Evolutionary conservation across 2,113 vertebrate species (phyloP).

Genomic region (Oriolus oriolus): DNA sequence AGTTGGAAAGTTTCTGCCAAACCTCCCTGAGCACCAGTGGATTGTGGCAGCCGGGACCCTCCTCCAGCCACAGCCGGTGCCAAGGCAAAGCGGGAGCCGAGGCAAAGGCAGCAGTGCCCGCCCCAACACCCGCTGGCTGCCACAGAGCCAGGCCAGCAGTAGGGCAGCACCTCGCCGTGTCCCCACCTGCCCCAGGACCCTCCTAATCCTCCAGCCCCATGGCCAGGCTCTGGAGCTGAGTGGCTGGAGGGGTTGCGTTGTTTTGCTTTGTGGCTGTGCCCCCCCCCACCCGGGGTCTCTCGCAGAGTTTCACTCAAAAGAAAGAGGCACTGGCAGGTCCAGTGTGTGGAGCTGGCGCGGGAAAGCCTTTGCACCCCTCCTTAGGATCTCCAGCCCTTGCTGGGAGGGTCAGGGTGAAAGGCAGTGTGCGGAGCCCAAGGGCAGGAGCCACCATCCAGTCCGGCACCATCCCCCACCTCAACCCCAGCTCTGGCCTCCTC

Average conservation of each 20-base stretch:
- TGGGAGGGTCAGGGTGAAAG: not conserved
- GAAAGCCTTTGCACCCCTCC: not conserved
- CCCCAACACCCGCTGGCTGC: not conserved
- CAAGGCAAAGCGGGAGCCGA: not conserved
- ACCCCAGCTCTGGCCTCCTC: fast-evolving
- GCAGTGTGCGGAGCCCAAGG: not conserved
- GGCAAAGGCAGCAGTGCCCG: not conserved
- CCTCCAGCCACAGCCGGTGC: not conserved
- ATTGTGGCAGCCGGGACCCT: not conserved
- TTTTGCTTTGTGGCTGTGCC: not conserved
- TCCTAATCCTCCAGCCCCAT: not conserved
- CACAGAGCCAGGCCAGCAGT: not conserved
- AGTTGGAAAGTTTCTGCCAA: not conserved
- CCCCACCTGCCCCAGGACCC: not conserved
- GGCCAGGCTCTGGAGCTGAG: not conserved
- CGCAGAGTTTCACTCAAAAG: fast-evolving
- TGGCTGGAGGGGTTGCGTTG: not conserved
- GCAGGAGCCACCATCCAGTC: not conserved
- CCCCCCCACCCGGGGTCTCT: not conserved
- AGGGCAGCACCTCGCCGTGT: not conserved
- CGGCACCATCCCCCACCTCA: not conserved
- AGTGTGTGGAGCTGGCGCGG: fast-evolving
- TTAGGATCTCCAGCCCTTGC: not conserved
- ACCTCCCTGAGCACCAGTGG: not conserved
- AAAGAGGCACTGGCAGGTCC: not conserved